Evolutionary conservation across 2,797 vertebrate genomes (phyloP).

Genomic region (Cossypha polioptera): DNA sequence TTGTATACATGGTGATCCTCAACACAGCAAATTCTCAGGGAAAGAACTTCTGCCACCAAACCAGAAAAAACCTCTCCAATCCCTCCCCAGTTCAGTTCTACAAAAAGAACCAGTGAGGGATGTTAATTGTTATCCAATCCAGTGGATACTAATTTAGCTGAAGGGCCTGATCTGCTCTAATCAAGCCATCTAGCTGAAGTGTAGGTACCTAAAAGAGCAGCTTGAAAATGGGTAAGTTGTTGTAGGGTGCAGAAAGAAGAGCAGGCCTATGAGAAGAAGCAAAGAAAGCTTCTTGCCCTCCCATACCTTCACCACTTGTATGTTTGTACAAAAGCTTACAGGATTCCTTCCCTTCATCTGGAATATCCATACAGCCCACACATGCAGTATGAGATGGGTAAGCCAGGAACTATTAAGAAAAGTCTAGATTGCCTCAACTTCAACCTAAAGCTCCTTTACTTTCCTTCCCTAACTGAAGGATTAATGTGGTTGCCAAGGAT

Average conservation of each 20-base stretch:
- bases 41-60: not conserved
- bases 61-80: not conserved
- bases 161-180: not conserved
- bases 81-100: not conserved
- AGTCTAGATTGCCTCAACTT: not conserved
- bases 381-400: not conserved
- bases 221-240: not conserved
- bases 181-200: not conserved
- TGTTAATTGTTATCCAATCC: not conserved
- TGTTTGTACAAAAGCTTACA: not conserved
- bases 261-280: not conserved
- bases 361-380: not conserved
- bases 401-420: not conserved
- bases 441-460: not conserved
- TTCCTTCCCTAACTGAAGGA: not conserved
- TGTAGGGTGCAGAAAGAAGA: not conserved
- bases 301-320: not conserved
- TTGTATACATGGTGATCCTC: not conserved
- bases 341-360: not conserved
- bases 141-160: not conserved
- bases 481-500: not conserved
- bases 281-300: not conserved
- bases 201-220: not conserved
- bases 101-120: not conserved
- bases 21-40: not conserved